Conservation (phyloP, 2,888 invertebrate genomes). For the Dilophus febrilis region DNA sequence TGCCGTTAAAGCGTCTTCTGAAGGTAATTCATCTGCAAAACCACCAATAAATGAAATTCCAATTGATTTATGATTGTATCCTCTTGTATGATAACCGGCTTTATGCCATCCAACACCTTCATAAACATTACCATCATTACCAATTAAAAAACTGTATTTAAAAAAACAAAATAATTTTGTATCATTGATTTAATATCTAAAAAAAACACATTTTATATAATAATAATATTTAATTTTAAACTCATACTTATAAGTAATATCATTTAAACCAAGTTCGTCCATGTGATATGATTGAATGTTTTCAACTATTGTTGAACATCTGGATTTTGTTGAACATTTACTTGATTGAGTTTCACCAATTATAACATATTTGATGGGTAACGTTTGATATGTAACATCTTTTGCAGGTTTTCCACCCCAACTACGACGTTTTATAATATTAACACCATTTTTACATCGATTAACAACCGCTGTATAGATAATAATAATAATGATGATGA, state of each 20-base stretch:
- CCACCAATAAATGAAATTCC: conserved; percentile 43
- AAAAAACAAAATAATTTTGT: neutral
- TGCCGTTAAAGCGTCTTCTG: conserved; percentile 16
- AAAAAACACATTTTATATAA: neutral
- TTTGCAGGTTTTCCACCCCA: conserved; percentile 40
- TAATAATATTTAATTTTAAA: neutral
- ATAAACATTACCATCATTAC: conserved; percentile 45
- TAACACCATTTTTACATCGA: too few relatives aligned
- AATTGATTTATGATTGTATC: conserved; percentile 41
- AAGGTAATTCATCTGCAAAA: conserved; percentile 17
- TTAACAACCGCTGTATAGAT: too few relatives aligned
- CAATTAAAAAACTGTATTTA: conserved; percentile 38
- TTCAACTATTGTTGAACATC: conserved; percentile 32
- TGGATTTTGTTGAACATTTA: conserved; percentile 28
- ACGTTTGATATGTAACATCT: conserved; percentile 36
- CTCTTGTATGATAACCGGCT: conserved; percentile 39
- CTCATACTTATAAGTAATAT: conserved; percentile 40
- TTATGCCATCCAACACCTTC: conserved; percentile 47
- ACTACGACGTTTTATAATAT: neutral
- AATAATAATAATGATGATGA: too few relatives aligned
- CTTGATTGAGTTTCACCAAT: conserved; percentile 39
- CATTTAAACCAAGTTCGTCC: conserved; percentile 31
- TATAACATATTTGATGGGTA: conserved; percentile 38
- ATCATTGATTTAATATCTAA: neutral
- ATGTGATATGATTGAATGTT: conserved; percentile 37